A percentile compares a stretch with the other conserved stretches of the same genome.
Conservation (phyloP, 2,797 vertebrate genomes). For the Agapornis canus region DNA sequence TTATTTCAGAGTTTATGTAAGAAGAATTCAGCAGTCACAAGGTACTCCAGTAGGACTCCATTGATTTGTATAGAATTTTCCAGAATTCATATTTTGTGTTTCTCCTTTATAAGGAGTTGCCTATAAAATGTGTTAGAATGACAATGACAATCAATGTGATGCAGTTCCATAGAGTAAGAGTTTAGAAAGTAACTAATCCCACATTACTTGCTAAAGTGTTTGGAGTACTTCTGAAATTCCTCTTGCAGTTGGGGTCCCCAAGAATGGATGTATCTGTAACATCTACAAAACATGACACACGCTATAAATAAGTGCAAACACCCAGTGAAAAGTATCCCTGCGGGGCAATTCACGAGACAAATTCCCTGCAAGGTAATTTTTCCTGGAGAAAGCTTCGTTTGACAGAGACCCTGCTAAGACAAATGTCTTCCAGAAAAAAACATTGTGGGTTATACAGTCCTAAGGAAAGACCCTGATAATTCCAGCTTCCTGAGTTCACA, state of each 20-base stretch:
- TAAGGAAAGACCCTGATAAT: constrained; percentile 8
- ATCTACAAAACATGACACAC: background rate
- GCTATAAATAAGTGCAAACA: background rate
- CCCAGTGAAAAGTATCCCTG: background rate
- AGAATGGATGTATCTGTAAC: background rate
- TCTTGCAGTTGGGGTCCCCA: background rate
- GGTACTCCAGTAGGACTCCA: background rate
- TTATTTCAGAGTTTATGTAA: background rate
- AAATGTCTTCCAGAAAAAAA: background rate
- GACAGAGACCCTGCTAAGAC: background rate
- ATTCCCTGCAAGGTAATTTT: background rate
- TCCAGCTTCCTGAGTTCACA: background rate
- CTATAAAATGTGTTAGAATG: background rate
- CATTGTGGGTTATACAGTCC: background rate
- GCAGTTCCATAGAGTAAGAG: background rate
- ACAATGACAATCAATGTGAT: background rate
- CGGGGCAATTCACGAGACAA: background rate
- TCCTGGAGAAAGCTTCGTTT: background rate
- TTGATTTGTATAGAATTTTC: background rate
- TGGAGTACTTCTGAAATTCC: background rate
- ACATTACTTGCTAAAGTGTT: background rate
- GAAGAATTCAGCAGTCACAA: background rate
- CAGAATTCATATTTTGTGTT: background rate
- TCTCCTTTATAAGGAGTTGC: background rate
- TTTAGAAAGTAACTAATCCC: background rate